These are phyloP conservation scores for Melanocharis versteri DNA, from an alignment of 2,113 vertebrate species.

Conservation along the genomic window DNA sequence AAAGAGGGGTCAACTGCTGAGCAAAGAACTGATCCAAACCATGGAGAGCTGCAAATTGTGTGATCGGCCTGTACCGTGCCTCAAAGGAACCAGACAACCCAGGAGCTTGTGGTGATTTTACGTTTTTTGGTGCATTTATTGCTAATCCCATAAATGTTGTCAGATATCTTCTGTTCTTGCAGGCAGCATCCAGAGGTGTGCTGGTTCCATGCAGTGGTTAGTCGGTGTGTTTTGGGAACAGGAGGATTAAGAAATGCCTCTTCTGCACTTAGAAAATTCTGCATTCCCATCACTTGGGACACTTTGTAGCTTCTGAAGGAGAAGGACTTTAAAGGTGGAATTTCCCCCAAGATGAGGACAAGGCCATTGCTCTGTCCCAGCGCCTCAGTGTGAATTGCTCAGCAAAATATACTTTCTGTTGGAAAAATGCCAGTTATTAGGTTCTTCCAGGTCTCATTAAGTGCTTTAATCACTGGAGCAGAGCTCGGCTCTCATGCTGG, in stretches of 20 bases:
- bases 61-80: background rate
- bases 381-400: background rate
- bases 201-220: background rate
- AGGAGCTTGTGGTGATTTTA: background rate
- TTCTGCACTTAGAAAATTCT: background rate
- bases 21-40: background rate
- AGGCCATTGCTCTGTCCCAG: background rate
- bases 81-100: background rate
- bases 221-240: background rate
- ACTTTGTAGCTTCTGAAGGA: background rate
- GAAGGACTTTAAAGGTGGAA: background rate
- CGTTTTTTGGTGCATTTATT: background rate
- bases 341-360: background rate
- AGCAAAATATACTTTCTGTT: background rate
- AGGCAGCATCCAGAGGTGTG: background rate
- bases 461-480: background rate
- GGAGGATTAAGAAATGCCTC: background rate
- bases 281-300: background rate
- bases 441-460: background rate
- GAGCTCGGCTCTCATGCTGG: background rate
- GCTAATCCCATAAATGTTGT: rapidly evolving
- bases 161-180: background rate
- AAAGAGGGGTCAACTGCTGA: background rate
- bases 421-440: background rate
- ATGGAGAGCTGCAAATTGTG: background rate